Percentiles rank a stretch among this genome's conserved stretches.
phyloP scores from a whole-genome alignment of 2,888 invertebrate species.

The Lithophane ornitopus region DNA sequence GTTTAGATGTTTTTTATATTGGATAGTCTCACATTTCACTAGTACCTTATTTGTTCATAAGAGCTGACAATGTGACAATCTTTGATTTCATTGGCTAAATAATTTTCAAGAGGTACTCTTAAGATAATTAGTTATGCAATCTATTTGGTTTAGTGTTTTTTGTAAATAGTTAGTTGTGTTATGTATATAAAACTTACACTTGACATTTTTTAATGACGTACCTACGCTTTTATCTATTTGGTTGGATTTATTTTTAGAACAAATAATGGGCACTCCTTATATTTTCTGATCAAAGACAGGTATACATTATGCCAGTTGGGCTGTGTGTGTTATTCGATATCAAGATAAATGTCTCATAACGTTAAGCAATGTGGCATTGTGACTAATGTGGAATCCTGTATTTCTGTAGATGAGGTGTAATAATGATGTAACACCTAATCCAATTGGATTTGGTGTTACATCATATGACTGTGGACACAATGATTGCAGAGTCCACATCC shows the following conservation, averaged over 20 bases:
- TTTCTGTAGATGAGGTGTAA: slow-evolving; percentile 5
- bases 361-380: neutral
- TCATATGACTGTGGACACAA: too few species aligned
- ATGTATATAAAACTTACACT: too few species aligned
- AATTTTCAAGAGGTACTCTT: neutral
- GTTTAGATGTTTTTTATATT: neutral
- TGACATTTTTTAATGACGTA: too few species aligned
- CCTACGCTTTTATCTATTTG: too few species aligned
- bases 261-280: neutral
- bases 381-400: slow-evolving; percentile 3
- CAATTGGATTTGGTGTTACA: too few species aligned
- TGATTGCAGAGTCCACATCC: too few species aligned
- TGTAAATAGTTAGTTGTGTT: too few species aligned
- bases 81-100: neutral
- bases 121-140: slow-evolving; percentile 14
- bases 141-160: slow-evolving; percentile 7
- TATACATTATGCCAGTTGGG: neutral
- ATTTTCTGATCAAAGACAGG: neutral
- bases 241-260: neutral
- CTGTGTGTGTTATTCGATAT: neutral
- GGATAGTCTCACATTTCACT: neutral
- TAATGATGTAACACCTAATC: slow-evolving; percentile 17
- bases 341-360: slow-evolving; percentile 2
- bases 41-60: neutral
- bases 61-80: too few species aligned